Evolutionary conservation across 2,888 invertebrate genomes (phyloP).

Genomic region (Hermaeophaga mercurialis): DNA sequence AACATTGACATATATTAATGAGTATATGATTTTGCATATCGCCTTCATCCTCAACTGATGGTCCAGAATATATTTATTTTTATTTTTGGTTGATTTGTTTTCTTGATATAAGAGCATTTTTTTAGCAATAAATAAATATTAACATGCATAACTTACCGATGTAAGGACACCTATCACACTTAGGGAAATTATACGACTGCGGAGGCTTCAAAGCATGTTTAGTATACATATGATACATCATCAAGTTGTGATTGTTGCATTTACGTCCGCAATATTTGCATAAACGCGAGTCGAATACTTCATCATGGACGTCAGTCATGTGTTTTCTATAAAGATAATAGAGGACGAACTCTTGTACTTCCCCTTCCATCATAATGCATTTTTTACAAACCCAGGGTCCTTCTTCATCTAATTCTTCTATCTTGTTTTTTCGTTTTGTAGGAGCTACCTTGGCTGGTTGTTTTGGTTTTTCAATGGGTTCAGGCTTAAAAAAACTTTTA

Average conservation of each 20-base stretch:
- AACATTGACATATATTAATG: too few relatives aligned
- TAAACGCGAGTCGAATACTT: conserved; percentile 74
- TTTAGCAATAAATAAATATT: too few relatives aligned
- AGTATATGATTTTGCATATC: too few relatives aligned
- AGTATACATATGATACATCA: conserved; percentile 78
- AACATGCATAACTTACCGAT: conserved; percentile 52
- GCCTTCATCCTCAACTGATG: too few relatives aligned
- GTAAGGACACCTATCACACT: conserved; percentile 77
- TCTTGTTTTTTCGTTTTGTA: conserved; percentile 8
- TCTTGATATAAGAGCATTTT: too few relatives aligned
- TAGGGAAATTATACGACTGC: conserved; percentile 75
- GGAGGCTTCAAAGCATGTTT: conserved; percentile 78
- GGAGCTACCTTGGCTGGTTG: conserved; percentile 7
- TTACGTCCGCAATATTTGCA: conserved; percentile 87
- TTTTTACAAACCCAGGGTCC: conserved; percentile 84
- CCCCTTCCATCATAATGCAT: conserved; percentile 72
- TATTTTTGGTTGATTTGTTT: too few relatives aligned
- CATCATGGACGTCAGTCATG: conserved; percentile 79
- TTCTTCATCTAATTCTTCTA: conserved; percentile 53
- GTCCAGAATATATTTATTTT: too few relatives aligned
- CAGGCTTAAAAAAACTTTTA: too few relatives aligned
- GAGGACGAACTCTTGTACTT: conserved; percentile 69
- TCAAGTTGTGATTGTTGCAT: conserved; percentile 72
- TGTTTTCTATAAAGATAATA: conserved; percentile 82
- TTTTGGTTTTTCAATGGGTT: too few relatives aligned